Evolutionary conservation across 2,113 vertebrate genomes (phyloP).

Genomic region (Procavia capensis): DNA sequence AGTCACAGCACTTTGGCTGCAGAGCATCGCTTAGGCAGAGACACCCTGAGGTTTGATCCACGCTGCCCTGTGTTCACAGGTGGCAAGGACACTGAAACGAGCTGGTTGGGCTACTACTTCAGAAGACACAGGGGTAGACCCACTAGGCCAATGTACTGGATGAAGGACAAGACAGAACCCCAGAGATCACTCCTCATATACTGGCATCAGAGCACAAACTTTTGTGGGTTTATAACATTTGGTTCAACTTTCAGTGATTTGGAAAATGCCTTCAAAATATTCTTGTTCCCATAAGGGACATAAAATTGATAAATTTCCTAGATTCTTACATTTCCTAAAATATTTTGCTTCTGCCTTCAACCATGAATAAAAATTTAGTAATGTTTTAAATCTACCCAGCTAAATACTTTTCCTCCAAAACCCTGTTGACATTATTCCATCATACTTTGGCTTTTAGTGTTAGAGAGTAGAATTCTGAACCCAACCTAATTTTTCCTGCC

Average conservation of each 20-base stretch:
- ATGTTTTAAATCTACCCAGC: neutral
- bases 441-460: neutral
- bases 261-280: neutral
- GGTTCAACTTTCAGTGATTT: neutral
- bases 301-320: neutral
- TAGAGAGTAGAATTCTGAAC: neutral
- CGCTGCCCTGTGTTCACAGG: neutral
- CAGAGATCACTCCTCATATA: neutral
- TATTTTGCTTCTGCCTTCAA: neutral
- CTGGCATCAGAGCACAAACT: neutral
- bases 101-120: no score
- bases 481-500: neutral
- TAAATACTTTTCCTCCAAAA: neutral
- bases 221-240: neutral
- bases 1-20: neutral
- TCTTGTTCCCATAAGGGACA: neutral
- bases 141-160: neutral
- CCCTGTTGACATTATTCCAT: neutral
- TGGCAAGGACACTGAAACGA: neutral
- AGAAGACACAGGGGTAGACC: no score
- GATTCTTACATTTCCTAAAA: neutral
- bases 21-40: neutral
- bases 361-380: neutral
- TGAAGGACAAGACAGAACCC: no score
- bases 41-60: neutral